Conservation (phyloP, 2,797 vertebrate species). For the Esox masquinongy region DNA sequence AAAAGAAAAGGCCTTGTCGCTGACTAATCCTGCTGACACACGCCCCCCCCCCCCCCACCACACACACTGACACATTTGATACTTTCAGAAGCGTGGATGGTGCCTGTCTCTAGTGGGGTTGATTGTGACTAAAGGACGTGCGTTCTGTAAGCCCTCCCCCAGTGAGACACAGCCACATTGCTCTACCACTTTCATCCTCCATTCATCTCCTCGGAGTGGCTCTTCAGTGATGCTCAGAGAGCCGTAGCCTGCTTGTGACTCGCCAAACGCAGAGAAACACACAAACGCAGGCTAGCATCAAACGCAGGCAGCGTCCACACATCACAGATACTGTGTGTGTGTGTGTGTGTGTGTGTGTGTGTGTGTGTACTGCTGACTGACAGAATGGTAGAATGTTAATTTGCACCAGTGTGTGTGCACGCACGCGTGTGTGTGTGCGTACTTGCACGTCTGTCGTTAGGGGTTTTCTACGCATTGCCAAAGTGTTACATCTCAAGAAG, state of each 20-base stretch:
- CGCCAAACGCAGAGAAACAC: neutral
- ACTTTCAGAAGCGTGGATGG: neutral
- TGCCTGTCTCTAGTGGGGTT: neutral
- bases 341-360: neutral
- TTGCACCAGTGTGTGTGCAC: constrained; percentile 1
- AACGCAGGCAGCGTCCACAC: neutral
- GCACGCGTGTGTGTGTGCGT: neutral
- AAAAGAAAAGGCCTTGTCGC: neutral
- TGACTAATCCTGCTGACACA: neutral
- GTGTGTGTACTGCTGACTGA: neutral
- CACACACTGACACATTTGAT: neutral
- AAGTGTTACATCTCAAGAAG: constrained; percentile 21
- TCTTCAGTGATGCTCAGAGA: neutral
- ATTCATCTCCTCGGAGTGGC: neutral
- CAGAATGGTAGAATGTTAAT: neutral
- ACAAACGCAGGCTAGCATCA: neutral
- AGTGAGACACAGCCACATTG: neutral
- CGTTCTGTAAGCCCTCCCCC: neutral
- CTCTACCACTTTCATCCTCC: neutral
- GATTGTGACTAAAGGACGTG: neutral
- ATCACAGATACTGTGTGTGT: neutral
- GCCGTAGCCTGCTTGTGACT: neutral
- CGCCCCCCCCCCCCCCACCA: too few species aligned
- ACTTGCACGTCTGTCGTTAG: neutral
- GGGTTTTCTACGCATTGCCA: constrained; percentile 1